Percentiles rank a stretch among this genome's conserved stretches.
phyloP scores from a whole-genome alignment of 1,140 invertebrate species.

The Polyergus mexicanus region DNA sequence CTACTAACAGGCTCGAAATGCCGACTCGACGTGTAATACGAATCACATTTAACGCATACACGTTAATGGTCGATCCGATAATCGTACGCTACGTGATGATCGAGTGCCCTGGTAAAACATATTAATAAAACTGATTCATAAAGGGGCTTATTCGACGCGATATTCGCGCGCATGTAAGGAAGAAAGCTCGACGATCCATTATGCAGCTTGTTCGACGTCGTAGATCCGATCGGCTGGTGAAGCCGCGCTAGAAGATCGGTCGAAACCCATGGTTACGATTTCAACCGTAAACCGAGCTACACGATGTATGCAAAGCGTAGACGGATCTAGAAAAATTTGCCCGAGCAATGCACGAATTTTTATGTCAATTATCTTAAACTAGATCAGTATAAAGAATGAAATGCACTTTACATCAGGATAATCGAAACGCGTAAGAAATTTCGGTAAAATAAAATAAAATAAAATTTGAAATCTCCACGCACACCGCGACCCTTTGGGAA shows the following conservation, averaged over 20 bases:
- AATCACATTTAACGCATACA: slow-evolving; percentile 44
- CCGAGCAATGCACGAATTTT: background rate
- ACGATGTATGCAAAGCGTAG: background rate
- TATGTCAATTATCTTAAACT: background rate
- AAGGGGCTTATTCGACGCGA: slow-evolving; percentile 32
- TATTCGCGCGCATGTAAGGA: slow-evolving; percentile 45
- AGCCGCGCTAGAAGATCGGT: slow-evolving; percentile 17
- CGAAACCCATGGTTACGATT: slow-evolving; percentile 26
- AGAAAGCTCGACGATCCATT: slow-evolving; percentile 43
- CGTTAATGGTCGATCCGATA: slow-evolving; percentile 50
- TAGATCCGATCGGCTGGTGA: slow-evolving; percentile 37
- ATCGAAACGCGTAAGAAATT: background rate
- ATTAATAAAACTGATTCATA: slow-evolving; percentile 61
- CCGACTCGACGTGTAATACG: slow-evolving; percentile 33
- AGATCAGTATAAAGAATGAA: background rate
- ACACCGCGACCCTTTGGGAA: background rate
- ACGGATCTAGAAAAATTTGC: background rate
- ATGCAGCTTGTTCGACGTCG: slow-evolving; percentile 51
- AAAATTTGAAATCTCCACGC: background rate
- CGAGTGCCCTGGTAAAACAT: slow-evolving; percentile 48
- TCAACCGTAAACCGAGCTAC: background rate
- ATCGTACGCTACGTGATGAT: slow-evolving; percentile 40
- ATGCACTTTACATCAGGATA: background rate
- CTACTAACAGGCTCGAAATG: slow-evolving; percentile 16
- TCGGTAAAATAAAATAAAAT: slow-evolving; percentile 14